Base-by-base conservation (phyloP, 2,888 invertebrate genomes). In the Magallana nippona region DNA sequence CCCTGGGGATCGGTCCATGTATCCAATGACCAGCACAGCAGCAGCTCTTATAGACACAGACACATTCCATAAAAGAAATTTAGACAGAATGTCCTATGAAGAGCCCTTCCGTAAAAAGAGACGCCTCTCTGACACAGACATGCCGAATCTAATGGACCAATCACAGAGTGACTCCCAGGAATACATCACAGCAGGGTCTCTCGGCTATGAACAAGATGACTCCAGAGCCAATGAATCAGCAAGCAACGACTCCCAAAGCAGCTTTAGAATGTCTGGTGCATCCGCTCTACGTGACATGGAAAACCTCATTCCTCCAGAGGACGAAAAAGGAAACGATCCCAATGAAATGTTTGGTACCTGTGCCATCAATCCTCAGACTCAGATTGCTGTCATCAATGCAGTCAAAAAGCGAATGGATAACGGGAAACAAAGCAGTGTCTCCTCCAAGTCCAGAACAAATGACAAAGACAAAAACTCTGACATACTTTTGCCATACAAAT, bases 401-500 rank as follows among this genome's bases (percentile, higher is more conserved):
- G 80, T 90, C 55, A 89, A 89, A 79, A 86, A 88, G 80, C 86
- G 88, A 85, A 81, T 88, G 58, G 82, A 82, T 58, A 58, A 32
- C 2, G 82, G 82, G n/a, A 56, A 78, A 32, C 57, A 10, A 27
- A n/a, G 17, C 19, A 71, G 11, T 13, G n/a, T 44, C 19, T 71
- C 60, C 15, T 63, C 71, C 13, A 82, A 60, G 27, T 19, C 82
- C 10, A 10, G 22, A n/a, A 55, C 32, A 71, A 71, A 56, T 15
- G 79, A 71, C 15, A 86, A 80, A 44, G 63, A 80, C 19, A 78
- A 77, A 22, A 62, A 55, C 5, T 71, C 84, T 17, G 82, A 89
- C 79, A 89, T 91, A 79, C 84, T 90, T 22, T 88, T 94, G 32
- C 93, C 93, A 5, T 94, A 93, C 88, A 93, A 93, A 87, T 94